Evolutionary conservation across 2,888 invertebrate genomes (phyloP), one percentile per base, ranked within the genome.

Genomic region (Dasypogon diadema): DNA sequence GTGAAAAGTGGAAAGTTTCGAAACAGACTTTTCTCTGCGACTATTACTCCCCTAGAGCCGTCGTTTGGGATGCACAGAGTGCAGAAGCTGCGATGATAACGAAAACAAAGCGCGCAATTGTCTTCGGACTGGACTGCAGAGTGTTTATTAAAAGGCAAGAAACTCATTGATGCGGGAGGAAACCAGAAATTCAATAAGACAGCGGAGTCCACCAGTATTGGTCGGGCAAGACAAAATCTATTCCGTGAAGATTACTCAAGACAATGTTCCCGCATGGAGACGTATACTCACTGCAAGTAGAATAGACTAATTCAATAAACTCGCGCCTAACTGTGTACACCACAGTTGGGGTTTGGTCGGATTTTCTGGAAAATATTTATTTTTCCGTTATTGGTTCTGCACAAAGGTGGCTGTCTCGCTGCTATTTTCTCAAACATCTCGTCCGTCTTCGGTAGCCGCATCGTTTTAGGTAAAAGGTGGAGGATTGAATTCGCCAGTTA

Each of bases 251-350:
- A 65, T 65, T 60, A 51, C 51, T 48, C 21, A 24, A 56, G 21
- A 75, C 75, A 75, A 75, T 75, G 34, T 48, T 75, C 75, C 75
- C 75, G 75, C 75, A 75, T 75, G 8, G 58, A 22, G 58, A 55
- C 24, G 34, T 16, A 54, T 14, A 8, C n/a, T 10, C 12, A 56
- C 46, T 22, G 56, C 42, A 56, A 73, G 42, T 56, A 22, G 73
- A 56, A 21, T 56, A 73, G 42, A 73, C 37, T 56, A 73, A 55
- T 73, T 73, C 73, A 37, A 73, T 73, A 73, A 73, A 73, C 37
- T 56, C 56, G 73, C 56, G 73, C 34, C 51, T 54, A 56, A 56
- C 56, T 73, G 56, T 73, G 56, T 73, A 34, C 70, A 18, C 42
- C 70, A 34, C 54, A 4, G 21, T 24, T 54, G 70, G 70, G 70